Conservation (phyloP, 2,888 invertebrate species). For the Diarsia brunnea region DNA sequence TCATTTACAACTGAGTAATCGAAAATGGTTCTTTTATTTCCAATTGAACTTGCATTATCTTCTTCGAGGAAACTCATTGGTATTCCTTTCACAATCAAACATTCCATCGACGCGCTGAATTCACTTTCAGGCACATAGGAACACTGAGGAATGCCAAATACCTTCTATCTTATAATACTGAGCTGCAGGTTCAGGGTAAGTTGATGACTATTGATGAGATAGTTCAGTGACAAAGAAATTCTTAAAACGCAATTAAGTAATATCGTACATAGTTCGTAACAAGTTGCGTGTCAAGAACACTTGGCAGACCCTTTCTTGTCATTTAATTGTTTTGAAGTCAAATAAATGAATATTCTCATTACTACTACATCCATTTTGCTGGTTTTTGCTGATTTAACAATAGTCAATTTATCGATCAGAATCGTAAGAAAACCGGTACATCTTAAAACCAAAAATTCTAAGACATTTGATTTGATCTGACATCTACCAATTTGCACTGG, state of each 20-base stretch:
- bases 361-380: background rate
- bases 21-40: conserved; percentile 39
- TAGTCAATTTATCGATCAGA: background rate
- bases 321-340: background rate
- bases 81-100: conserved; percentile 75
- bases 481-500: no score
- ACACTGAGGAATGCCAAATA: conserved; percentile 57
- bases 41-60: conserved; percentile 62
- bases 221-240: conserved; percentile 26
- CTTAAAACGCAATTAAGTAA: conserved; percentile 13
- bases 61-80: conserved; percentile 72
- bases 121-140: conserved; percentile 70
- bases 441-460: no score
- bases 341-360: background rate
- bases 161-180: conserved; percentile 46
- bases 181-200: conserved; percentile 26
- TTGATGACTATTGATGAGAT: conserved; percentile 39
- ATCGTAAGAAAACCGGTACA: no score
- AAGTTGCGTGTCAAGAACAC: conserved; percentile 9
- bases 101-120: conserved; percentile 74
- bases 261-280: background rate
- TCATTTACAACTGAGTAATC: conserved; percentile 36
- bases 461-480: no score
- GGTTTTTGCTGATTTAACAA: background rate
- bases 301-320: background rate